These are phyloP conservation scores for Rhineura floridana DNA, from an alignment of 2,113 vertebrate genomes.

Conservation along the genomic window DNA sequence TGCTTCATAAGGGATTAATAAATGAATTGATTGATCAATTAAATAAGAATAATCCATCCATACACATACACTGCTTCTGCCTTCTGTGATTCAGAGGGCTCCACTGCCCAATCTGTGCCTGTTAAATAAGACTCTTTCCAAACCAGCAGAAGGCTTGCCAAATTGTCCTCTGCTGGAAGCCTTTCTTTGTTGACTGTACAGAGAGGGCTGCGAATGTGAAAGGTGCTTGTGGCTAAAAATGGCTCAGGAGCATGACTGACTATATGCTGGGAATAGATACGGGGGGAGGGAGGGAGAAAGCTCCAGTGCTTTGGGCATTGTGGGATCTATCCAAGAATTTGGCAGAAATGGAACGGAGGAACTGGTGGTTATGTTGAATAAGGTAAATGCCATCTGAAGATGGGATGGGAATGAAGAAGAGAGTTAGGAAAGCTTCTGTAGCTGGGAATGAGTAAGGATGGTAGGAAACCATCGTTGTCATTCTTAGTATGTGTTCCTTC, in stretches of 20 bases:
- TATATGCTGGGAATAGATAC: constrained; percentile 13
- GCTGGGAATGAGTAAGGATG: too few relatives aligned
- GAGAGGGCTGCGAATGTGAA: constrained; percentile 14
- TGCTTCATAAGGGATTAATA: too few relatives aligned
- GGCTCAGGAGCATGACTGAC: constrained; percentile 26
- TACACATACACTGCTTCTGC: neutral
- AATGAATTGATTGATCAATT: too few relatives aligned
- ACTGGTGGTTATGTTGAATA: too few relatives aligned
- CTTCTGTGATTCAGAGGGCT: neutral
- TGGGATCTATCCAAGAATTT: neutral
- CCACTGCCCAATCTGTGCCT: neutral
- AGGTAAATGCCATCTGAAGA: too few relatives aligned
- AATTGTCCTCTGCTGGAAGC: constrained; percentile 18
- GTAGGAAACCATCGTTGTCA: too few relatives aligned
- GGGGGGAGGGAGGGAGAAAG: neutral
- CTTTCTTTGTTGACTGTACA: neutral
- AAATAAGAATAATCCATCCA: too few relatives aligned
- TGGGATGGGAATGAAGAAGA: too few relatives aligned
- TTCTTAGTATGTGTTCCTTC: too few relatives aligned
- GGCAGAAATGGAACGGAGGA: too few relatives aligned
- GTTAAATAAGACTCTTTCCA: neutral
- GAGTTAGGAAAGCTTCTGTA: too few relatives aligned
- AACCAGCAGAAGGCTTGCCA: constrained; percentile 40
- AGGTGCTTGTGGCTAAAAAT: constrained; percentile 51
- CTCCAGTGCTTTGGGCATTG: fast-evolving